A percentile compares a stretch with the other conserved stretches of the same genome.
phyloP scores from a whole-genome alignment of 2,113 vertebrate species.

The Aphyosemion australe region DNA sequence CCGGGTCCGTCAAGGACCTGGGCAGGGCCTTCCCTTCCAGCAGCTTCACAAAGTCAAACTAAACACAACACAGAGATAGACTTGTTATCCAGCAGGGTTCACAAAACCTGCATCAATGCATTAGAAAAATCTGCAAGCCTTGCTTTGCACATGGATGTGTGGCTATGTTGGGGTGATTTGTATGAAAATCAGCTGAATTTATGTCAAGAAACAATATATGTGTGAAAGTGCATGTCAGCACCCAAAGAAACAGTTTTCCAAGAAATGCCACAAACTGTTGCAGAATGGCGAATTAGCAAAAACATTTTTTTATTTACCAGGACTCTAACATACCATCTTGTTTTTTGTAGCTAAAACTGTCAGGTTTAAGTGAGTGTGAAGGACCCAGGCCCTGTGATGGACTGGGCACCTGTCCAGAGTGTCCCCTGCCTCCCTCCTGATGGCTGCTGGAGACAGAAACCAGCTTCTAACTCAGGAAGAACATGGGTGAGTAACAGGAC shows the following conservation, averaged over 20 bases:
- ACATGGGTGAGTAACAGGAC: too few relatives aligned
- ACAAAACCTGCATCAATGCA: conserved; percentile 25
- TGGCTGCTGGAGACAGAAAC: too few relatives aligned
- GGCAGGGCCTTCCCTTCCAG: conserved; percentile 95
- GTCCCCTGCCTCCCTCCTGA: too few relatives aligned
- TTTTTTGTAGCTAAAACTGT: too few relatives aligned
- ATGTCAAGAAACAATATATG: neutral
- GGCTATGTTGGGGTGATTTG: conserved; percentile 28
- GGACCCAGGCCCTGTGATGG: too few relatives aligned
- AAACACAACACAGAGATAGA: conserved; percentile 32
- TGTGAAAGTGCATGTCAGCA: conserved; percentile 16
- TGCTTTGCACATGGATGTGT: conserved; percentile 14
- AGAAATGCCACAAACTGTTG: neutral
- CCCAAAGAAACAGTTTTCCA: neutral
- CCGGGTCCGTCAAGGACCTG: conserved; percentile 84
- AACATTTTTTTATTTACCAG: neutral
- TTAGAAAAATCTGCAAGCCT: neutral
- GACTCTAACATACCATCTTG: too few relatives aligned
- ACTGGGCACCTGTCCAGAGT: too few relatives aligned
- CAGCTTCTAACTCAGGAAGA: too few relatives aligned
- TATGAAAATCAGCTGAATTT: conserved; percentile 19
- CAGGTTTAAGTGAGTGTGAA: too few relatives aligned
- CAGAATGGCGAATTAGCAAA: neutral
- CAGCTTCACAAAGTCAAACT: conserved; percentile 98
- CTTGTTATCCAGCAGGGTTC: conserved; percentile 3